These are phyloP conservation scores for Allolobophora icterica DNA, from an alignment of 2,888 invertebrate species.

Conservation along the genomic window DNA sequence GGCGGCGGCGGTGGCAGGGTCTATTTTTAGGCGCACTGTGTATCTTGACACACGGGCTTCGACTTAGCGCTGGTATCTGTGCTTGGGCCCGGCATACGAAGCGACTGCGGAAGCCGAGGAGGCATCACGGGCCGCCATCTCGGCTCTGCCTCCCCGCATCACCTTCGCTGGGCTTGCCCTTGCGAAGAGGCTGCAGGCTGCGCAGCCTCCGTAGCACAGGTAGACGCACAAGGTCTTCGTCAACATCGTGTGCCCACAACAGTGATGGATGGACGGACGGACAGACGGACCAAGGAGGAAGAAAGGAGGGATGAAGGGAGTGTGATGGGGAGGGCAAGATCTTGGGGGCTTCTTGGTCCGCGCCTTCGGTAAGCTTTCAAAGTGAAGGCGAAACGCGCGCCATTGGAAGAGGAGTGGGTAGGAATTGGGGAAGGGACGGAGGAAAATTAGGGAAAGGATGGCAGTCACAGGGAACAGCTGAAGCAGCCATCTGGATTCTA, in stretches of 20 bases:
- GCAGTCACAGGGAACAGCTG: not conserved
- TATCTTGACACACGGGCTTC: slow-evolving; percentile 6
- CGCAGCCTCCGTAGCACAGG: not conserved
- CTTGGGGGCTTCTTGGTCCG: not conserved
- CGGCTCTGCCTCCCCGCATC: not conserved
- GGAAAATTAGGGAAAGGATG: not conserved
- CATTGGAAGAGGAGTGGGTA: not conserved
- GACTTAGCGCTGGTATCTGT: not conserved
- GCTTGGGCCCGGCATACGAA: not conserved
- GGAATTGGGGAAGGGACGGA: not conserved
- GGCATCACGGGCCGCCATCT: not conserved
- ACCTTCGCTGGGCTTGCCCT: not conserved
- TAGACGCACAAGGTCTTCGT: slow-evolving; percentile 12
- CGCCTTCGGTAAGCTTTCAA: not conserved
- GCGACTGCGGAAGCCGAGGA: not conserved
- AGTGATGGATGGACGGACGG: not conserved
- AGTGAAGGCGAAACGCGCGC: not conserved
- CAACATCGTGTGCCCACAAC: not conserved
- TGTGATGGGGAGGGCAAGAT: not conserved
- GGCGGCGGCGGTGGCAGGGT: not conserved
- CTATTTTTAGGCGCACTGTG: not conserved
- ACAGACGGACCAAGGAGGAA: not conserved
- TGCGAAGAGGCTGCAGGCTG: not conserved
- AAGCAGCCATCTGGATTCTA: slow-evolving; percentile 4
- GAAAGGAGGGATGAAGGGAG: not conserved